A percentile compares a stretch with the other conserved stretches of the same genome.
Evolutionary conservation across 2,113 vertebrate species (phyloP).

Genomic region (Vireo altiloquus): DNA sequence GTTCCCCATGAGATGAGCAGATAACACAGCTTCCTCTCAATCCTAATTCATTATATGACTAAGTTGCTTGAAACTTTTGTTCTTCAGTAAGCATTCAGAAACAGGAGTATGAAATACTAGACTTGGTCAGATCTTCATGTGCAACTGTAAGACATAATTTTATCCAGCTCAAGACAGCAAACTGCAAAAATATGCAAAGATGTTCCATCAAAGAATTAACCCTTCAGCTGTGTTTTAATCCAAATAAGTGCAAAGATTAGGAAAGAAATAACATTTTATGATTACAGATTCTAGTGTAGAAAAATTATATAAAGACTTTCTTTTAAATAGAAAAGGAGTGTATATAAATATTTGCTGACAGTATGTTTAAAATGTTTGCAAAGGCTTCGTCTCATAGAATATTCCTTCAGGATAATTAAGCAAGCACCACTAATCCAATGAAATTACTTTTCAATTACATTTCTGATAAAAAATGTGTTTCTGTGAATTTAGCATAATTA

Average conservation of each 20-base stretch:
- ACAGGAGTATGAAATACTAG: neutral
- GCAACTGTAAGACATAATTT: neutral
- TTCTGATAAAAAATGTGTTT: constrained; percentile 4
- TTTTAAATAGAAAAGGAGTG: neutral
- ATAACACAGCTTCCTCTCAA: neutral
- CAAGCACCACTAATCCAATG: neutral
- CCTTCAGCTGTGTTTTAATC: neutral
- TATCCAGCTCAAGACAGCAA: neutral
- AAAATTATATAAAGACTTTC: neutral
- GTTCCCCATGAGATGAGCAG: neutral
- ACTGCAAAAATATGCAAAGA: neutral
- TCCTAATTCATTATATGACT: neutral
- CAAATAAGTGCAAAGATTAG: neutral
- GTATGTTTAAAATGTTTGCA: neutral
- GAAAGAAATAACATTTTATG: neutral
- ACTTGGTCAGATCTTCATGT: neutral
- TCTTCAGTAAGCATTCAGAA: neutral
- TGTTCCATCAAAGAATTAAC: neutral
- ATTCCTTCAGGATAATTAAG: constrained; percentile 11
- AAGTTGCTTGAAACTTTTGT: neutral
- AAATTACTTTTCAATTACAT: neutral
- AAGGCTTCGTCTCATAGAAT: neutral
- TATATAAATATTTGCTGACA: neutral
- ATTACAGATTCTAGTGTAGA: neutral
- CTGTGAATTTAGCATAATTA: neutral